Base-by-base conservation (phyloP, 1,140 invertebrate genomes). In the Rhyacophila brunnea region DNA sequence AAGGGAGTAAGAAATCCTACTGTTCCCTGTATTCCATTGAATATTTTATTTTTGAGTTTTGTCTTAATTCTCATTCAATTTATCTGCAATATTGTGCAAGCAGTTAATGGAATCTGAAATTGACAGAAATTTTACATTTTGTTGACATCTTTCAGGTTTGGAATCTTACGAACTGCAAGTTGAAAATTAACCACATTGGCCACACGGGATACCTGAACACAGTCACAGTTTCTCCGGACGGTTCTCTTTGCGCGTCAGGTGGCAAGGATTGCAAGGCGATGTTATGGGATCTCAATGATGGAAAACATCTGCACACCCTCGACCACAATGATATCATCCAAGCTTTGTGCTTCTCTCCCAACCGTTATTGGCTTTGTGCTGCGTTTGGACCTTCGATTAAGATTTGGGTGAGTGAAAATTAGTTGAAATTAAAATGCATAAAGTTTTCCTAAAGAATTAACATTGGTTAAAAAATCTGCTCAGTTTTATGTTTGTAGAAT, bases 211-310 rank as follows among this genome's bases (percentile, higher is more conserved):
- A 98, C 77, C 79, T 99, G 69, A 99, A 99, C 80, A 96, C 94
- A 42, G 96, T 99, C 0, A 99, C 98, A 7, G 96, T 99, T 35
- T 99, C 96, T 51, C 98, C 98, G 71, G 98, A 99, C 82, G 98
- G 97, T 71, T 99, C 96, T 1, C 85, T 99, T 2, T 99, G 98
- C 81, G 97, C 98, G 18, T 98, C 96, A 66, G 98, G 98, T 79
- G 98, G 97, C 69, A 99, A 99, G 85, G 98, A 99, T 80, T 95
- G 94, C 78, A 96, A 96, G 81, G 96, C 97, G 7, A 98, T 99
- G 95, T 79, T 99, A 46, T 99, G 97, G 97, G 98, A 99, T 78
- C 81, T 99, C 67, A 99, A 99, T 80, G 98, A 99, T 75, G 96
- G 95, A 78, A 99, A 99, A 79, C 96, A 99, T 77, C 82, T 99